These are phyloP conservation scores for Sminthurides bifidus DNA, from an alignment of 1,140 invertebrate species.

Conservation along the genomic window DNA sequence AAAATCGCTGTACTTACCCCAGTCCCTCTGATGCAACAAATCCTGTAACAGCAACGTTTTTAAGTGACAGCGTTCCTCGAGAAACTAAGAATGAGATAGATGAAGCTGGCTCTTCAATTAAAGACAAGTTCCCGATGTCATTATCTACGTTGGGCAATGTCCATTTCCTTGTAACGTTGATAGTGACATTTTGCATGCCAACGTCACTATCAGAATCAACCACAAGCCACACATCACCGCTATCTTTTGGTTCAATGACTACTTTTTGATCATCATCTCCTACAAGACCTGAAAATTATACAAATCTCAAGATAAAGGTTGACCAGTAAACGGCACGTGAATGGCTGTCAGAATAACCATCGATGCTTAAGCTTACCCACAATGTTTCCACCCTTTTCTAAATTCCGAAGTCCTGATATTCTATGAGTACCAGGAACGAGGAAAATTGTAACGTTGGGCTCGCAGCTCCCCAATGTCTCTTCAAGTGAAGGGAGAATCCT, in stretches of 20 bases:
- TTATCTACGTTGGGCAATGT: background rate
- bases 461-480: background rate
- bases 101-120: background rate
- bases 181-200: background rate
- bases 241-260: background rate
- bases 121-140: background rate
- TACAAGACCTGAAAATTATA: background rate
- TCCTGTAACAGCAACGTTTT: background rate
- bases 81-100: background rate
- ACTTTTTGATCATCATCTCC: background rate
- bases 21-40: background rate
- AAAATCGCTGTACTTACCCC: background rate
- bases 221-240: background rate
- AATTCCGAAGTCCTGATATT: background rate
- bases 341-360: no score
- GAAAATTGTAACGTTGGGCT: background rate
- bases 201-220: background rate
- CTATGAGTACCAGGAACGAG: background rate
- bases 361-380: no score
- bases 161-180: background rate
- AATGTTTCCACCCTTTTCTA: background rate
- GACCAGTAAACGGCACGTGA: background rate
- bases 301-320: background rate
- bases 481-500: background rate
- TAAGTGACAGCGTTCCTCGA: background rate